Percentiles rank a stretch among this genome's conserved stretches.
Evolutionary conservation across 2,888 invertebrate genomes (phyloP).

Genomic region (Ashinkailepas kermadecensis): DNA sequence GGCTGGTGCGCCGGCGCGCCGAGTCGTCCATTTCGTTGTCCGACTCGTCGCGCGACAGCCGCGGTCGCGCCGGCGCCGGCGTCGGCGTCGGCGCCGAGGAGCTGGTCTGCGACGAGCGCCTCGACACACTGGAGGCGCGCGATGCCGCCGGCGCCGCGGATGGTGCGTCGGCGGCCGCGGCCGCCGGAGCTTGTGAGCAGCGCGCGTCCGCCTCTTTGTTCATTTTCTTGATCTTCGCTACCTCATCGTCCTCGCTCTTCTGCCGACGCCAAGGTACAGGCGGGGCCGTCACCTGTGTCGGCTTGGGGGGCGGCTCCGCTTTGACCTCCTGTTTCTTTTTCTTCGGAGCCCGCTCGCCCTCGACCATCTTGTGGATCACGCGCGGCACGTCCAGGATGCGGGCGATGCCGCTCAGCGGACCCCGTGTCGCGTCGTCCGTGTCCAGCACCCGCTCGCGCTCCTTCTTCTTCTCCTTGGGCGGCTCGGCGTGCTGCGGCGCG

Average conservation of each 20-base stretch:
- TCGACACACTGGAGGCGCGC: slow-evolving; percentile 24
- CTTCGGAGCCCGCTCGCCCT: slow-evolving; percentile 62
- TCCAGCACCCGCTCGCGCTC: slow-evolving; percentile 66
- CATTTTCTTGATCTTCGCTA: slow-evolving; percentile 40
- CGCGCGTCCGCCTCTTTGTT: slow-evolving; percentile 32
- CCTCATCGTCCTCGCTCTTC: slow-evolving; percentile 79
- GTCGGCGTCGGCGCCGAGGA: not conserved
- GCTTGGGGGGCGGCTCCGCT: slow-evolving; percentile 24
- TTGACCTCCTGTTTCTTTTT: slow-evolving; percentile 36
- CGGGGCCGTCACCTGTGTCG: slow-evolving; percentile 32
- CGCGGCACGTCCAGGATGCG: slow-evolving; percentile 77
- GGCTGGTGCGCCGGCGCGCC: slow-evolving; percentile 26
- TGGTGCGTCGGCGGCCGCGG: slow-evolving; percentile 33
- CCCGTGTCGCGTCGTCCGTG: slow-evolving; percentile 73
- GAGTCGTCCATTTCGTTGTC: slow-evolving; percentile 29
- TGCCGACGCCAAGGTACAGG: slow-evolving; percentile 55
- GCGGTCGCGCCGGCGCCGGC: slow-evolving; percentile 45
- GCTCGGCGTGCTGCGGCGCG: slow-evolving; percentile 59
- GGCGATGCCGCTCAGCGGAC: slow-evolving; percentile 79
- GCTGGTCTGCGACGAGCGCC: slow-evolving; percentile 29
- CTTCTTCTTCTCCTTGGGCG: slow-evolving; percentile 34
- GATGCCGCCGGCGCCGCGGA: slow-evolving; percentile 26
- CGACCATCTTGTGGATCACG: slow-evolving; percentile 80
- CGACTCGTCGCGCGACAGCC: slow-evolving; percentile 72
- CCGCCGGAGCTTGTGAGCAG: slow-evolving; percentile 30